Evolutionary conservation across 1,140 invertebrate genomes (phyloP).

Genomic region (Pseudomyrmex sp.): DNA sequence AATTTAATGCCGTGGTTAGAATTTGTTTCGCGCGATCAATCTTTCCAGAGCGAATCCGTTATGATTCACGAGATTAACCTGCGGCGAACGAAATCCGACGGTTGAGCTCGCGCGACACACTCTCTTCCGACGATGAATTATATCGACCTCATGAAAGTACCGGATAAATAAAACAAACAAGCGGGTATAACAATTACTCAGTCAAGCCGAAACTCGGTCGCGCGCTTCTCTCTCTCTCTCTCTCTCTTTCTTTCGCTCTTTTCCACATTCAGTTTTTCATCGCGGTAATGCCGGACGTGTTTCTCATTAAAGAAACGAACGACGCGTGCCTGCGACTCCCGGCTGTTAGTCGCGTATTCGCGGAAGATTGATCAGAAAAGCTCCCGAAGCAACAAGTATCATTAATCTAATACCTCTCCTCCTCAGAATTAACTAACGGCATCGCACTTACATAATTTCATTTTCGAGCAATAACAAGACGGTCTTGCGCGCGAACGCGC

Average conservation of each 20-base stretch:
- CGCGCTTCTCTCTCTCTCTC: background rate
- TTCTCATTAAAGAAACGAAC: slow-evolving; percentile 28
- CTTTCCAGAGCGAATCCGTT: slow-evolving; percentile 56
- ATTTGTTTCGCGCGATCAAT: slow-evolving; percentile 59
- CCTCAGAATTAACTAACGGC: slow-evolving; percentile 40
- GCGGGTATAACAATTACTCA: slow-evolving; percentile 18
- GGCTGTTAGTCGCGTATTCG: background rate
- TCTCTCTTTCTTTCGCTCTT: background rate
- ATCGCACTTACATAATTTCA: slow-evolving; percentile 50
- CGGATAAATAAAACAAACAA: slow-evolving; percentile 41
- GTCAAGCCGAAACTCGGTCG: background rate
- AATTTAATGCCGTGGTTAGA: slow-evolving; percentile 48
- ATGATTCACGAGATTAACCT: slow-evolving; percentile 73
- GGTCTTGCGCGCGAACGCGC: background rate
- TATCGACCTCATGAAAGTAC: slow-evolving; percentile 25
- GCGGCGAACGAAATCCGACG: slow-evolving; percentile 67
- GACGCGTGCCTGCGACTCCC: slow-evolving; percentile 37
- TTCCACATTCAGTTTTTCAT: background rate
- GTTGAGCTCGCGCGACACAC: slow-evolving; percentile 34
- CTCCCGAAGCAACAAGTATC: slow-evolving; percentile 56
- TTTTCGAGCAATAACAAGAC: slow-evolving; percentile 46
- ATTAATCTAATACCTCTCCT: slow-evolving; percentile 33
- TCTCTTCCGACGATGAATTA: slow-evolving; percentile 20
- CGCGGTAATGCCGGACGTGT: background rate
- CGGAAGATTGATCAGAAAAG: slow-evolving; percentile 51